A percentile compares a stretch with the other conserved stretches of the same genome.
Evolutionary conservation across 2,113 vertebrate genomes (phyloP).

Genomic region (Pelodiscus sinensis): DNA sequence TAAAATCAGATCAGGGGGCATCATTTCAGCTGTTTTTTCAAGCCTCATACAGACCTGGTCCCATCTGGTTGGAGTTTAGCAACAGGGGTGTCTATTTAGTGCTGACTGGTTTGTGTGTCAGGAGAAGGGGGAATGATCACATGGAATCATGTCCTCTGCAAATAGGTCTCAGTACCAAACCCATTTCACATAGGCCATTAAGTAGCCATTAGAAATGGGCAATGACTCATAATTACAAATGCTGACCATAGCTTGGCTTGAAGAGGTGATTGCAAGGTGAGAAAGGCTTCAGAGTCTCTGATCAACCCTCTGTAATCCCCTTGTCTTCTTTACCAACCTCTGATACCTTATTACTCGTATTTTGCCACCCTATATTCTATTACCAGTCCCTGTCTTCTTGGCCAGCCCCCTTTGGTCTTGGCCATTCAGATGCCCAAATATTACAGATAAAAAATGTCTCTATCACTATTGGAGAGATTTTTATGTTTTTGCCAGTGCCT

Average conservation of each 20-base stretch:
- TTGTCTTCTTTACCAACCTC: too few species aligned
- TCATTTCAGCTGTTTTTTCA: not conserved
- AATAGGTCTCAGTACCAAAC: not conserved
- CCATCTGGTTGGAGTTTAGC: not conserved
- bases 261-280: not conserved
- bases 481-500: not conserved
- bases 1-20: too few species aligned
- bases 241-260: not conserved
- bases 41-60: not conserved
- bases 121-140: not conserved
- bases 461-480: not conserved
- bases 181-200: not conserved
- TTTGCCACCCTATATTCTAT: not conserved
- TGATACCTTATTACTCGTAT: not conserved
- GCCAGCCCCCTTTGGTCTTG: not conserved
- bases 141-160: not conserved
- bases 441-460: not conserved
- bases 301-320: too few species aligned
- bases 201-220: not conserved
- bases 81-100: too few species aligned
- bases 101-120: too few species aligned
- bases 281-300: not conserved
- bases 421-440: not conserved
- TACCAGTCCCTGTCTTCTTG: not conserved
- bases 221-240: not conserved